Percentiles rank a stretch among this genome's conserved stretches.
Evolutionary conservation across 2,113 vertebrate genomes (phyloP).

Genomic region (Hylia prasina): DNA sequence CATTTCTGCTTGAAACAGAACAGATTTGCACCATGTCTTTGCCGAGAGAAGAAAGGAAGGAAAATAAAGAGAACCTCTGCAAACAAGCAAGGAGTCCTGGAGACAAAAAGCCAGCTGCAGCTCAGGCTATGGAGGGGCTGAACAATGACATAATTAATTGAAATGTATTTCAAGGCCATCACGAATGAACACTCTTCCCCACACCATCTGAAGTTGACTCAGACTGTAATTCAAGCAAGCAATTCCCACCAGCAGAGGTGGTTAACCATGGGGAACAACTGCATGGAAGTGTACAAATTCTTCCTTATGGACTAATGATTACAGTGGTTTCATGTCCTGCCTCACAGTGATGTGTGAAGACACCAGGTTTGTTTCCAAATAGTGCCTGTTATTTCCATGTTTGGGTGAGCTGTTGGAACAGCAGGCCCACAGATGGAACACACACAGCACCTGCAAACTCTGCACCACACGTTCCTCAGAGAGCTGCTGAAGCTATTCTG

Average conservation of each 20-base stretch:
- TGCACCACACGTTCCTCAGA: neutral
- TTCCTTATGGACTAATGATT: neutral
- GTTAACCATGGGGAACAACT: neutral
- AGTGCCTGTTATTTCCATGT: accelerated
- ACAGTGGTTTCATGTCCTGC: neutral
- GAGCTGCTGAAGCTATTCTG: neutral
- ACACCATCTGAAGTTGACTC: neutral
- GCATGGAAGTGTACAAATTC: neutral
- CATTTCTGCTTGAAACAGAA: neutral
- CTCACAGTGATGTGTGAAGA: neutral
- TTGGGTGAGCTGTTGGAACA: neutral
- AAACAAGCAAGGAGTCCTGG: neutral
- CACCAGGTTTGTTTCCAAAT: neutral
- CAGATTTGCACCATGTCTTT: neutral
- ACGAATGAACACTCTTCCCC: neutral
- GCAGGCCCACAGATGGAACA: neutral
- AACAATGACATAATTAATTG: neutral
- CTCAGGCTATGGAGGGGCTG: neutral
- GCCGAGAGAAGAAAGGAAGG: neutral
- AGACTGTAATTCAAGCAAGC: neutral
- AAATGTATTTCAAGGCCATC: neutral
- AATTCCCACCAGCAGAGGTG: neutral
- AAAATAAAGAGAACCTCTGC: neutral
- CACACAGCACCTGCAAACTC: neutral
- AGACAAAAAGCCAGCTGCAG: neutral